Conservation (phyloP, 2,113 vertebrate genomes). For the Daubentonia madagascariensis region DNA sequence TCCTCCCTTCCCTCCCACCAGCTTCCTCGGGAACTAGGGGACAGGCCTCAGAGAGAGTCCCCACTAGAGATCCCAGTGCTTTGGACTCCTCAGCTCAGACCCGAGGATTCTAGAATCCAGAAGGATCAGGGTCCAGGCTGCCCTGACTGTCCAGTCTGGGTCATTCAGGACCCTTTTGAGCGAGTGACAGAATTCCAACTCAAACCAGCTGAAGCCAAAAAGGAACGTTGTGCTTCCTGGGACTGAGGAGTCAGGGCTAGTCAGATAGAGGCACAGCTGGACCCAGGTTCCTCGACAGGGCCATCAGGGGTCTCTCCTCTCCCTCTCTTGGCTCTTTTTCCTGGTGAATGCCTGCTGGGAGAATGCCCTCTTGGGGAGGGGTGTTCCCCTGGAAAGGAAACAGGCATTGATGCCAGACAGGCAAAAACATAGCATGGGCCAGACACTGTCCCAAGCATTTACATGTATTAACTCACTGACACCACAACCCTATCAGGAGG, state of each 20-base stretch:
- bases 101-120: background rate
- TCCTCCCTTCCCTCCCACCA: background rate
- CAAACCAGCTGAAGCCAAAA: background rate
- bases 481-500: no score
- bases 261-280: background rate
- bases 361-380: background rate
- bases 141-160: background rate
- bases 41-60: background rate
- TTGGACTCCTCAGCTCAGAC: background rate
- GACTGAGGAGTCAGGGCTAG: background rate
- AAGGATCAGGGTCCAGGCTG: background rate
- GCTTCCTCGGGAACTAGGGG: background rate
- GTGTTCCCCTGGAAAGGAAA: background rate
- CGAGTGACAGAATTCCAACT: background rate
- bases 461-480: background rate
- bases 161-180: background rate
- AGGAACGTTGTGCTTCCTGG: background rate
- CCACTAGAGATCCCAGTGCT: background rate
- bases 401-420: fast-evolving
- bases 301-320: fast-evolving
- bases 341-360: background rate
- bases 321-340: background rate
- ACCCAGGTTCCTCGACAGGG: fast-evolving
- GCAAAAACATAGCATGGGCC: background rate
- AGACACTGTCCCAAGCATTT: background rate